Evolutionary conservation across 2,113 vertebrate species (phyloP), one percentile per base, ranked within the genome.

Genomic region (Salminus brasiliensis): DNA sequence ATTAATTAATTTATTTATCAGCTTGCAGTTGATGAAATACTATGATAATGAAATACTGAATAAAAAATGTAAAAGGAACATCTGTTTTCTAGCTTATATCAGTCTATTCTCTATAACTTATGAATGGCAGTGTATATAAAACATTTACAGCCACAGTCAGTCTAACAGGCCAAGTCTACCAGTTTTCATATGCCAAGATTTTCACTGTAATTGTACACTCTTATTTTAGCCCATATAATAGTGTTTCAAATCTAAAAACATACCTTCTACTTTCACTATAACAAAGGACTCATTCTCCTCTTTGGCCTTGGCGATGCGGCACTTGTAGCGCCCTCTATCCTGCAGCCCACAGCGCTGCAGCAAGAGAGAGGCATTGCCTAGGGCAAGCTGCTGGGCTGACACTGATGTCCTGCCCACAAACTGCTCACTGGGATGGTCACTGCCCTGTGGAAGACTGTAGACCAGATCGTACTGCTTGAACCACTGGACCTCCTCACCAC

Each of bases 351-450:
- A 81, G n/a, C 78, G 66, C 25, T 59, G 87, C 30, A 95, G 81
- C 57, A 88, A 81, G 78, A 96, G 88, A 1, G 93, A 93, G 68
- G 93, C 94, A 21, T 95, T 95, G 43, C 94, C 95, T 0, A 1
- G 29, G n/a, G 79, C 27, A 0, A 94, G 65, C 70, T 88, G 77
- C 1, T 77, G 4, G 0, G 72, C 78, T 53, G 88, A 92, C 55
- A 95, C 3, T 0, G 78, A 79, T 36, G 85, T 88, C 5, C 90
- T 92, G 34, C 68, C 65, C 0, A 23, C 78, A 8, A 91, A 87
- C 30, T 47, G 52, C 0, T 34, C 9, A 0, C 81, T 36, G 41
- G 88, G 81, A 0, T 0, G 1, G 47, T 45, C 82, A 0, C 0
- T 23, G 4, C 36, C n/a, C 0, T 76, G 21, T 52, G 88, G 74